Conservation (phyloP, 2,113 vertebrate genomes). For the Pelecanus crispus region DNA sequence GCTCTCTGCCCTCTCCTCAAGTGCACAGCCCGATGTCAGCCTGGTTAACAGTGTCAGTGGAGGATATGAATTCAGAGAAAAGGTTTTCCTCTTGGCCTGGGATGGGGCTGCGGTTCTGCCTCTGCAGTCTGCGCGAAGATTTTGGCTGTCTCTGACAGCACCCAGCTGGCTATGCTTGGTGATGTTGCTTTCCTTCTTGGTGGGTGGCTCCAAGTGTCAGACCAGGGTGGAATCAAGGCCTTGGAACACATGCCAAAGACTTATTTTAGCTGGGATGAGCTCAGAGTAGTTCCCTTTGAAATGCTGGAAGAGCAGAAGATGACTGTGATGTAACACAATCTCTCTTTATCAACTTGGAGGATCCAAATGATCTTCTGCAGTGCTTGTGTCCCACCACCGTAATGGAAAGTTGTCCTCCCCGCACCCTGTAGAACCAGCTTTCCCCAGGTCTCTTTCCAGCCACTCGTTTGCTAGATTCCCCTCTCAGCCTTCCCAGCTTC, state of each 20-base stretch:
- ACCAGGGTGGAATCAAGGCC: not conserved
- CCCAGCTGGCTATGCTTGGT: not conserved
- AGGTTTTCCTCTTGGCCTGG: not conserved
- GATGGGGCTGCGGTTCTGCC: not conserved
- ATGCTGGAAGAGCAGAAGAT: not conserved
- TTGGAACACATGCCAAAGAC: not conserved
- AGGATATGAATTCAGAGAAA: not conserved
- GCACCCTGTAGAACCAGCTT: not conserved
- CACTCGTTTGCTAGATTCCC: not conserved
- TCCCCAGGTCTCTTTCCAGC: not conserved
- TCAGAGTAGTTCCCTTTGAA: not conserved
- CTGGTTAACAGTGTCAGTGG: not conserved
- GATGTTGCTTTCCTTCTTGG: not conserved
- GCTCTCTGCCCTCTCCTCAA: not conserved
- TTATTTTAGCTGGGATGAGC: not conserved
- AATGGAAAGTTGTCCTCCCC: not conserved
- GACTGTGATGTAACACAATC: not conserved
- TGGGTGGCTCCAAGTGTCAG: not conserved
- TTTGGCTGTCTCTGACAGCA: not conserved
- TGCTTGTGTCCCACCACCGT: fast-evolving
- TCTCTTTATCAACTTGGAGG: not conserved
- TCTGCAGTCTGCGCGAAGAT: not conserved
- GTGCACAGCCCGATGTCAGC: not conserved
- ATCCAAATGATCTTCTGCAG: not conserved
- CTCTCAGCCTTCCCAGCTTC: not conserved